Evolutionary conservation across 92 coral and sea anemone species (phyloP).

Genomic region (Paramuricea clavata): DNA sequence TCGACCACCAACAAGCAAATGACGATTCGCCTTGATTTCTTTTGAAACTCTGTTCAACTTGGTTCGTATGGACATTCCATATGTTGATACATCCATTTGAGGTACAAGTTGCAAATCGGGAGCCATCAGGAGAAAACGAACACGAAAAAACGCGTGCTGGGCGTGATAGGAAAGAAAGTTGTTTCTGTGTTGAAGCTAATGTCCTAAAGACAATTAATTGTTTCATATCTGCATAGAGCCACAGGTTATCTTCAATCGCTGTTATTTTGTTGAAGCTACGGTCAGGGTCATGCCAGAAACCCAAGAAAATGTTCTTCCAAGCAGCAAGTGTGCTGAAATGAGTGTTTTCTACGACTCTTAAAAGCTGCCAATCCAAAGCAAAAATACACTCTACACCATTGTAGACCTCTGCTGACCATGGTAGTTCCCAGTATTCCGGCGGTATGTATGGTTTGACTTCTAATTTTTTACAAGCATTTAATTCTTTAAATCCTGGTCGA

Average conservation of each 20-base stretch:
- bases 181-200: background rate
- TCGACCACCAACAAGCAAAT: background rate
- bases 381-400: conserved; percentile 1
- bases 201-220: background rate
- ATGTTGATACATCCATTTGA: conserved; percentile 9
- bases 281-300: no score
- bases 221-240: background rate
- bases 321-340: background rate
- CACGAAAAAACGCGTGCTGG: background rate
- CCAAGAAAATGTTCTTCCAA: no score
- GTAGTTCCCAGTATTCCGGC: no score
- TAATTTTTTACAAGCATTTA: no score
- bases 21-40: no score
- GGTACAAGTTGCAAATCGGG: background rate
- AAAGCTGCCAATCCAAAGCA: background rate
- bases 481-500: background rate
- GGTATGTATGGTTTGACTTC: background rate
- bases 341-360: background rate
- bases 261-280: background rate
- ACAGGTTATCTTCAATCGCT: background rate
- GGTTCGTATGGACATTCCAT: background rate
- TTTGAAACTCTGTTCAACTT: background rate
- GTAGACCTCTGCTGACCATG: background rate
- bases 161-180: background rate
- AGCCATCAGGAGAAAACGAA: background rate